phyloP scores from a whole-genome alignment of 2,888 invertebrate species.

The Hydrotaea cyrtoneurina region DNA sequence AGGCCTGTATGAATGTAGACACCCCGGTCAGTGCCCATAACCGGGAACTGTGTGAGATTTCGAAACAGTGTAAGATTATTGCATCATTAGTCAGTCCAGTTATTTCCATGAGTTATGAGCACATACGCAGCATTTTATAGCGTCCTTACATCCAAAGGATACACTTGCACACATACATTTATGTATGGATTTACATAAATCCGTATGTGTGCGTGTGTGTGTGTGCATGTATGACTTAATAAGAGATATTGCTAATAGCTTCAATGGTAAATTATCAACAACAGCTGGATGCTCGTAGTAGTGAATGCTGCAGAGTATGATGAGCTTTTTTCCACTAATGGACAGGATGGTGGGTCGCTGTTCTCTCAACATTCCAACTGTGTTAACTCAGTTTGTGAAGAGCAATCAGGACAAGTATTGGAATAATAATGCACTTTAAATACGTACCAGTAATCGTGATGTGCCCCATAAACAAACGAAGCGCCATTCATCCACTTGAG shows the following conservation, averaged over 20 bases:
- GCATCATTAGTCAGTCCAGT: background rate
- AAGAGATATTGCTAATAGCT: constrained; percentile 24
- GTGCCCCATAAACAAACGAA: background rate
- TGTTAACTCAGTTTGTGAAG: constrained; percentile 23
- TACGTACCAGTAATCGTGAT: background rate
- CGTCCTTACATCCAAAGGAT: too few relatives aligned
- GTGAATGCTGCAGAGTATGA: background rate
- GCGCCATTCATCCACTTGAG: background rate
- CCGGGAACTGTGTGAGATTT: background rate
- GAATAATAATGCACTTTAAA: constrained; percentile 24
- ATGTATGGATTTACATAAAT: too few relatives aligned
- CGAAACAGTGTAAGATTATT: background rate
- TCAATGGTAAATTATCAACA: constrained; percentile 29
- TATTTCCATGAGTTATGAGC: background rate
- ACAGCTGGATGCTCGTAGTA: background rate
- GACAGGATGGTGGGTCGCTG: background rate
- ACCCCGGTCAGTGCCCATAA: background rate
- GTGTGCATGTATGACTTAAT: too few relatives aligned
- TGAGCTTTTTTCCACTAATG: constrained; percentile 7
- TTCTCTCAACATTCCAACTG: constrained; percentile 10
- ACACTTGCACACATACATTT: too few relatives aligned
- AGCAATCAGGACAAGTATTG: constrained; percentile 31
- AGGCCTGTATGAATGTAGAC: too few relatives aligned
- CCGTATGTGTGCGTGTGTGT: too few relatives aligned
- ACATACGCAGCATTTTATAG: background rate